phyloP scores from a whole-genome alignment of 2,888 invertebrate species.

The Idaea biselata region DNA sequence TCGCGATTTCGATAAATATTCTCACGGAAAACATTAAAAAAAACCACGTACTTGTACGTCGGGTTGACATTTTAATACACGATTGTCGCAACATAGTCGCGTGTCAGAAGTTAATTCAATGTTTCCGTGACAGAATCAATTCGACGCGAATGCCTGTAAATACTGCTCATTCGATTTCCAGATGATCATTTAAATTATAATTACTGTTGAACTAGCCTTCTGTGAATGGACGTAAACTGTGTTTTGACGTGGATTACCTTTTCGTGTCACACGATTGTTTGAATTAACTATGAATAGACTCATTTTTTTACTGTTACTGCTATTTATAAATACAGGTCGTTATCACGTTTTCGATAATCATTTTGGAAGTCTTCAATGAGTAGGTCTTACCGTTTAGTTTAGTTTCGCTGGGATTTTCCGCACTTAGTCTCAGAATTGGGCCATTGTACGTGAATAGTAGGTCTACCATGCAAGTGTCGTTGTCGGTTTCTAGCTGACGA shows the following conservation, averaged over 20 bases:
- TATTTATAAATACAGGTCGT: not conserved
- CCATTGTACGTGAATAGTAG: no score
- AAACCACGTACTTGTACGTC: slow-evolving; percentile 5
- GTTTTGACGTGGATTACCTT: slow-evolving; percentile 11
- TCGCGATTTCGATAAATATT: slow-evolving; percentile 17
- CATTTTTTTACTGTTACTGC: not conserved
- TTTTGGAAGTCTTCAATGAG: not conserved
- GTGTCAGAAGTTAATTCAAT: slow-evolving; percentile 34
- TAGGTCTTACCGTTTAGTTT: no score
- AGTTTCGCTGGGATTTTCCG: no score
- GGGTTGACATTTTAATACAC: slow-evolving; percentile 27
- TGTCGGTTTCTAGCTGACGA: no score
- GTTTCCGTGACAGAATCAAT: slow-evolving; percentile 43
- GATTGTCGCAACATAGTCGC: slow-evolving; percentile 34
- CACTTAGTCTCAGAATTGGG: no score
- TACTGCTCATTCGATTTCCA: slow-evolving; percentile 36
- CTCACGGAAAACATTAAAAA: slow-evolving; percentile 17
- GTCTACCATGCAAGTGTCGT: no score
- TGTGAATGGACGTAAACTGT: slow-evolving; percentile 10
- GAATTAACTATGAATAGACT: not conserved
- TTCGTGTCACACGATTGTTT: slow-evolving; percentile 14
- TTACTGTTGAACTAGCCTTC: slow-evolving; percentile 16
- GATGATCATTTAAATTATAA: slow-evolving; percentile 37
- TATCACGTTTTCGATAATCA: not conserved
- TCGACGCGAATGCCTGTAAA: slow-evolving; percentile 44